Evolutionary conservation across 1,140 invertebrate genomes (phyloP), one percentile per base, ranked within the genome.

Genomic region (Magallana angulata): DNA sequence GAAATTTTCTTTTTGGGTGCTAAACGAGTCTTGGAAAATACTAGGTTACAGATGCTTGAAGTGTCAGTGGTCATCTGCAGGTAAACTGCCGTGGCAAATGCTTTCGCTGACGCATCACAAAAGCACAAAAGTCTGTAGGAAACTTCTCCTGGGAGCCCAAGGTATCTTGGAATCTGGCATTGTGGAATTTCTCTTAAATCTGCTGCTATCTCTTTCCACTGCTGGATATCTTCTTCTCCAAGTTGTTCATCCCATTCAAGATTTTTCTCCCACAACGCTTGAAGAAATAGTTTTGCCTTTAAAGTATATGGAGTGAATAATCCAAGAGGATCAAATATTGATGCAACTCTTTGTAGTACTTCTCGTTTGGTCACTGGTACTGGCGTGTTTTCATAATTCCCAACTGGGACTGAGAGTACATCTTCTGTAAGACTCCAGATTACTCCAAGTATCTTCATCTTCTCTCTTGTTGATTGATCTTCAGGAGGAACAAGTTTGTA

Each of bases 21-120:
- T 14, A 87, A 24, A 24, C 81, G 57, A 57, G 81, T 64, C 58
- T 87, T 83, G 57, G 83, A 82, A 64, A 87, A 89, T 11, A 88
- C 18, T 12, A 90, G 16, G 16, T 88, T 58, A 60, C 76, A 60
- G 58, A 7, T 86, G 14, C 57, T 36, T 48, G 24, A 16, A 12
- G 60, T 62, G 8, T 14, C 57, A 14, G 16, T 57, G 7, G 7
- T 24, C 24, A 82, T 84, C 59, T 80, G 59, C 1, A 88, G 36
- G 30, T 88, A 82, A 12, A 88, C 30, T 7, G 18, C 11, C 24
- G 87, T 58, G 6, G 87, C 57, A 64, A 81, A 88, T 8, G 87
- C 82, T 68, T 82, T 82, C 5, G n/a, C 18, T 5, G 64, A 85
- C 56, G 57, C 76, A 82, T 82, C 57, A 68, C 18, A 24, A 24